phyloP scores from a whole-genome alignment of 2,797 vertebrate species.

The Hippoglossus hippoglossus region DNA sequence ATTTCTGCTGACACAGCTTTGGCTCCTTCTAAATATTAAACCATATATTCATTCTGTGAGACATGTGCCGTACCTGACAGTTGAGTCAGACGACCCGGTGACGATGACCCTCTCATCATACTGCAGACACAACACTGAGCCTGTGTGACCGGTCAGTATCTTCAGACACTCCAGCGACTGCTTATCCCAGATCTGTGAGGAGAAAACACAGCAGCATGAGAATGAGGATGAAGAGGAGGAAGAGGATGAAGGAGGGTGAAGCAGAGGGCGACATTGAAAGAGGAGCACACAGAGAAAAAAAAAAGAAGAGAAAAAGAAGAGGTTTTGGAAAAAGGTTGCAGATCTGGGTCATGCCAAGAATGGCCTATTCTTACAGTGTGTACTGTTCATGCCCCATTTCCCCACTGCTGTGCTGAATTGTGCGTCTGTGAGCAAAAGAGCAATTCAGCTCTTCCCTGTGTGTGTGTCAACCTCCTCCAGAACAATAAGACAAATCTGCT shows the following conservation, averaged over 20 bases:
- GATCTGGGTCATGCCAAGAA: conserved; percentile 67
- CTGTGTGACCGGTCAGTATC: conserved; percentile 97
- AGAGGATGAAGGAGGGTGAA: neutral
- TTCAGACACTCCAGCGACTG: conserved; percentile 98
- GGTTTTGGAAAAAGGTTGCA: conserved; percentile 51
- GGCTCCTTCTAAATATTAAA: neutral
- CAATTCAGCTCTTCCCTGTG: conserved; percentile 41
- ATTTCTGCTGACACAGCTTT: neutral
- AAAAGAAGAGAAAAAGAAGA: neutral
- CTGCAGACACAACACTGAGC: conserved; percentile 97
- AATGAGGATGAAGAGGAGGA: neutral
- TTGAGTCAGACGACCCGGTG: conserved; percentile 98
- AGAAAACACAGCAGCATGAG: neutral
- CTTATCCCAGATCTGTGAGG: conserved; percentile 96
- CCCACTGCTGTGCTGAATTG: conserved; percentile 48
- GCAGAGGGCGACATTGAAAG: conserved; percentile 2
- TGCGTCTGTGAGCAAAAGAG: neutral
- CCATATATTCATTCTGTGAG: neutral
- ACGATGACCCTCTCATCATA: conserved; percentile 98
- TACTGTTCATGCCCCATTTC: conserved; percentile 65
- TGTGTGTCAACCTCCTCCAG: conserved; percentile 45
- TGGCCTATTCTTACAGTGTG: conserved; percentile 53
- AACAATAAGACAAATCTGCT: conserved; percentile 61
- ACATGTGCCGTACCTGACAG: conserved; percentile 87
- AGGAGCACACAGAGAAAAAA: neutral